Conservation (phyloP, 2,797 vertebrate genomes). For the Sitta carolinensis region DNA sequence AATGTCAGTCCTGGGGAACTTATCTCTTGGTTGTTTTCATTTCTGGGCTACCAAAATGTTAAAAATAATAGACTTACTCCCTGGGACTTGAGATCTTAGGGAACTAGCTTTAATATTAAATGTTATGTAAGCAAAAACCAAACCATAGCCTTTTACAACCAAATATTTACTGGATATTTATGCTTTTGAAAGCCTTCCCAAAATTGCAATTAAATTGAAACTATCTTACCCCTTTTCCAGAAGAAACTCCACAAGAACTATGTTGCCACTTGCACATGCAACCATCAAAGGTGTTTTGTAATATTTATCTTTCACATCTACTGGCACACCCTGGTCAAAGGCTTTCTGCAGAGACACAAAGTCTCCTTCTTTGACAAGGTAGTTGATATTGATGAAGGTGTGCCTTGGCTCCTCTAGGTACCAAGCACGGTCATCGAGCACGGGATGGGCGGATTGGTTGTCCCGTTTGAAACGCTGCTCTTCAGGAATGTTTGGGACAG, state of each 20-base stretch:
- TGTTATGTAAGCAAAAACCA: fast-evolving
- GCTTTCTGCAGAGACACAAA: conserved; percentile 87
- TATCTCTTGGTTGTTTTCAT: background rate
- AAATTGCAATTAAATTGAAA: background rate
- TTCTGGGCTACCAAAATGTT: background rate
- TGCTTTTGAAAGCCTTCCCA: background rate
- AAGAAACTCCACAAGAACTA: conserved; percentile 83
- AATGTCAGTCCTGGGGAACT: background rate
- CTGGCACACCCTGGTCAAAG: conserved; percentile 81
- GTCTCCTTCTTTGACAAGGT: conserved; percentile 84
- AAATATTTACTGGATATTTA: background rate
- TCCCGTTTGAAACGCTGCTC: conserved; percentile 72
- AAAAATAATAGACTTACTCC: background rate
- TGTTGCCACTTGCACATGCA: conserved; percentile 85
- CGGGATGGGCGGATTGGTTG: conserved; percentile 81
- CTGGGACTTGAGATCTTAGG: background rate
- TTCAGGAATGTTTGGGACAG: conserved; percentile 73
- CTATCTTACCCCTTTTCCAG: conserved; percentile 81
- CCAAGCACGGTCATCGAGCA: conserved; percentile 90
- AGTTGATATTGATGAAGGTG: conserved; percentile 81
- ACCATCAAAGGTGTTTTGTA: conserved; percentile 94
- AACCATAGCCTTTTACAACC: background rate
- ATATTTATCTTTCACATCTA: conserved; percentile 86
- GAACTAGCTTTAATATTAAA: background rate
- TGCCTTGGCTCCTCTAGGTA: conserved; percentile 83